phyloP scores from a whole-genome alignment of 1,140 invertebrate genomes.

The Palaemon carinicauda region DNA sequence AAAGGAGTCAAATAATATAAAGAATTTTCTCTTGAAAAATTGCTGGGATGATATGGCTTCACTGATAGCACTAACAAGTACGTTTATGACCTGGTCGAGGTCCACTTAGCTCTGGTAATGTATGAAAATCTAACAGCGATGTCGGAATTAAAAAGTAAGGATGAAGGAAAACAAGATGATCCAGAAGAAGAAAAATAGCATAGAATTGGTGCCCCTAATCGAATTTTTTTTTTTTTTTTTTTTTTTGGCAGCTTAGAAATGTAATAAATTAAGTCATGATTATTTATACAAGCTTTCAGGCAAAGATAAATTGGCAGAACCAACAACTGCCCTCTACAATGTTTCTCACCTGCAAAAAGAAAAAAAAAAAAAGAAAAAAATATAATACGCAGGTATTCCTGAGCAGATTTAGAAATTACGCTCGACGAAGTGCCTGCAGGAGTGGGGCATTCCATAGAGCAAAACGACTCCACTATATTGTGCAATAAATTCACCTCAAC shows the following conservation, averaged over 20 bases:
- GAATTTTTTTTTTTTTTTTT: too few relatives aligned
- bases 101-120: conserved; percentile 9
- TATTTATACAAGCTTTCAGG: neutral
- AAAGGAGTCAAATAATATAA: neutral
- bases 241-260: neutral
- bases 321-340: conserved; percentile 13
- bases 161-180: conserved; percentile 12
- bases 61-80: conserved; percentile 59
- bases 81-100: conserved; percentile 33
- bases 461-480: too few relatives aligned
- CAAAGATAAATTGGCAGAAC: neutral
- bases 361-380: too few relatives aligned
- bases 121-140: conserved; percentile 61
- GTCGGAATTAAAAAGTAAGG: conserved; percentile 43
- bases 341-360: conserved; percentile 16
- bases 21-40: neutral
- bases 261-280: neutral
- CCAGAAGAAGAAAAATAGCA: neutral
- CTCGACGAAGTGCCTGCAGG: too few relatives aligned
- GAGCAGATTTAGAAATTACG: neutral
- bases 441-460: too few relatives aligned
- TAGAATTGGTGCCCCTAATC: neutral
- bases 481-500: too few relatives aligned
- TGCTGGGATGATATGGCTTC: conserved; percentile 52
- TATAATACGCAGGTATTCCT: neutral